phyloP scores from a whole-genome alignment of 92 coral and sea anemone genomes.

The Zoanthus solanderi region DNA sequence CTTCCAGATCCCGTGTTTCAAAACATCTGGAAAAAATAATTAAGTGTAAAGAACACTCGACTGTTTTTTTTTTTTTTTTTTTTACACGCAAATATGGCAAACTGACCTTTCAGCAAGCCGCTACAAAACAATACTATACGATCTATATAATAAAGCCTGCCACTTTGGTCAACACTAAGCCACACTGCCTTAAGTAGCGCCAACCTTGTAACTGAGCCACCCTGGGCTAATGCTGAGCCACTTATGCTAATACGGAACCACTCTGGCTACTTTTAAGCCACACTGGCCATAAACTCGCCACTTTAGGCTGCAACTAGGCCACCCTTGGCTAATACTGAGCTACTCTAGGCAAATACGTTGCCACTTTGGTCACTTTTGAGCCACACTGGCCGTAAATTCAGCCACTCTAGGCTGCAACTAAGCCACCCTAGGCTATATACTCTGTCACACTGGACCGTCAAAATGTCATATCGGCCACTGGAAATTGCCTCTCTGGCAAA shows the following conservation, averaged over 20 bases:
- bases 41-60: no score
- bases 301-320: neutral
- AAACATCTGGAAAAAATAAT: no score
- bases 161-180: neutral
- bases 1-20: no score
- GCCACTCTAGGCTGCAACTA: neutral
- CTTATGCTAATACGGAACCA: neutral
- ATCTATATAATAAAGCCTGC: neutral
- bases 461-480: neutral
- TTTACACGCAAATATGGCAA: neutral
- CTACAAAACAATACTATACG: neutral
- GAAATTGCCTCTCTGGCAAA: neutral
- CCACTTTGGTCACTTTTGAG: neutral
- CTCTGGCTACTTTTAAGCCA: neutral
- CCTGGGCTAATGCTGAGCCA: neutral
- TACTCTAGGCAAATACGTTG: neutral
- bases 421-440: conserved; percentile 4
- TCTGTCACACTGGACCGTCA: neutral
- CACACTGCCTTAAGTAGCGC: neutral
- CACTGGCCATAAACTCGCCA: neutral
- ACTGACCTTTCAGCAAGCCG: neutral
- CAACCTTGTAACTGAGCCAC: neutral
- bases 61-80: neutral
- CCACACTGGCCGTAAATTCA: neutral
- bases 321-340: neutral